A percentile compares a stretch with the other conserved stretches of the same genome.
Conservation (phyloP, 2,888 invertebrate genomes). For the Volucella inanis region DNA sequence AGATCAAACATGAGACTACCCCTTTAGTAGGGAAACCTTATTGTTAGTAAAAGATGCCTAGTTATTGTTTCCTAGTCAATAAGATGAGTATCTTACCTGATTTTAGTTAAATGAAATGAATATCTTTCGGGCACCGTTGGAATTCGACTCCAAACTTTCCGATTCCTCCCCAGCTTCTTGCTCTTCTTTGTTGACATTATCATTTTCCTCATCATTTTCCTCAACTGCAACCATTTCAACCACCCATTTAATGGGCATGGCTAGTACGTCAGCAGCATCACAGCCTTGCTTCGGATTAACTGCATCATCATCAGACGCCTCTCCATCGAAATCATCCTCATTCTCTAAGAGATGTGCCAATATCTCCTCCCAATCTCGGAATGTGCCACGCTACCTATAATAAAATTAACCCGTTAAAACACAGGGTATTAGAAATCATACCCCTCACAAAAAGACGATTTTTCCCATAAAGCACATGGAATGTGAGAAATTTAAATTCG, state of each 20-base stretch:
- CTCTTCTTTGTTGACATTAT: conserved; percentile 13
- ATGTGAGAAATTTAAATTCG: not conserved
- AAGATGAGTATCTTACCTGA: too few species aligned
- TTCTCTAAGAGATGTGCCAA: conserved; percentile 7
- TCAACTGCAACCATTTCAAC: not conserved
- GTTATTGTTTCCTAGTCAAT: too few species aligned
- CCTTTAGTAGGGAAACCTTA: too few species aligned
- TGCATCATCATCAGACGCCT: too few species aligned
- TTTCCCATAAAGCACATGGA: conserved; percentile 21
- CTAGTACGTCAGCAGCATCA: not conserved
- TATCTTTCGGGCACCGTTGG: too few species aligned
- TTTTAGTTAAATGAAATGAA: too few species aligned
- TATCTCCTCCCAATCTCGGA: conserved; percentile 11
- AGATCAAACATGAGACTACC: too few species aligned
- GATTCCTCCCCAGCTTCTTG: conserved; percentile 5
- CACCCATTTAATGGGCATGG: conserved; percentile 4
- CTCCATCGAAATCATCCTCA: conserved; percentile 19
- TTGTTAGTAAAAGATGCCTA: too few species aligned
- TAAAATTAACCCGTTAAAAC: conserved; percentile 14
- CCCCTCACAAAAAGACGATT: not conserved
- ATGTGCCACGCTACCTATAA: conserved; percentile 10
- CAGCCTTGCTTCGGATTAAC: not conserved
- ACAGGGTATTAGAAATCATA: not conserved
- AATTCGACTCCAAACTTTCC: too few species aligned
- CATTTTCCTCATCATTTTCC: conserved; percentile 4